Base-by-base conservation (phyloP, 2,797 vertebrate genomes). In the Brachymystax lenok region DNA sequence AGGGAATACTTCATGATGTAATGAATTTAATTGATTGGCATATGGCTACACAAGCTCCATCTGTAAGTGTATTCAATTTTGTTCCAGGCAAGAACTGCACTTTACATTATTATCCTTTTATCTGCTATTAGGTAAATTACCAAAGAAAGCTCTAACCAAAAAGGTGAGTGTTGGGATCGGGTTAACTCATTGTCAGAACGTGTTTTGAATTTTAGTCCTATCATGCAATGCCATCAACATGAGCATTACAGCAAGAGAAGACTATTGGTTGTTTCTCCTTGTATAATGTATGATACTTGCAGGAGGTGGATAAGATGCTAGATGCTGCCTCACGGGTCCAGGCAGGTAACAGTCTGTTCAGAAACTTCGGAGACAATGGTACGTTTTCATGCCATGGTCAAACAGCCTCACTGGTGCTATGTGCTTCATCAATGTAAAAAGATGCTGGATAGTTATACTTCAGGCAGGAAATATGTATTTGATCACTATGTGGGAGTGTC, bases 301-400 rank as follows among this genome's bases (percentile, higher is more conserved):
- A 99, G 98, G 96, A 98, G 24, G 77, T 97, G 7, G 89, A 96
- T 73, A 76, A 90, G 40, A 92, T 96, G 88, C 80, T 97, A 83
- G 79, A 40, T 0, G 80, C 79, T 71, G 95, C 96, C 78, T 87
- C 93, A 33, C 95, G 86, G 91, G 93, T 93, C 63, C 80, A 80
- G 69, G 88, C 93, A 69, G 96, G 96, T 80, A 92, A 89, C 1
- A 93, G 88, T 1, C 94, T 98, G 90, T 99, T 99, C 91, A 95
- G 97, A 91, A 92, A 88, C 74, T 91, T 98, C 12, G 97, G 96
- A 51, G 97, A 99, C 93, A 93, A 95, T 83, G 98, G 98, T 99
- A 90, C 93, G 88, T 81, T 59, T 69, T 69, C 19, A 69, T 24
- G n/a, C 8, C 10, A 21, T 66, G n/a, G 27, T 13, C 63, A 69